These are phyloP conservation scores for Epizoanthus stellaris DNA, from an alignment of 92 coral and sea anemone genomes.

Conservation along the genomic window DNA sequence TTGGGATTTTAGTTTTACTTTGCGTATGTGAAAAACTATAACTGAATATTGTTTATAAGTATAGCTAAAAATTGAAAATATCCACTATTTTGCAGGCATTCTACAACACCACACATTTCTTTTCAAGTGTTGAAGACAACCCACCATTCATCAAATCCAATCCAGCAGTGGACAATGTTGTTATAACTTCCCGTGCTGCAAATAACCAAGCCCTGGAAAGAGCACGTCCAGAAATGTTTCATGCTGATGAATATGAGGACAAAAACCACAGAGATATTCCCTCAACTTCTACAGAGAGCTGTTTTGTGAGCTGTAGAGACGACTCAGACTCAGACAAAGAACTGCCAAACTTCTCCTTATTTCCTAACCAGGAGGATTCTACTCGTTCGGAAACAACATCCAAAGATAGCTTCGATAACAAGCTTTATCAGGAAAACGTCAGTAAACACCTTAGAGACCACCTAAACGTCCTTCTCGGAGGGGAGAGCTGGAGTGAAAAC, in stretches of 20 bases:
- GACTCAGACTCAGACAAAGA: conserved; percentile 23
- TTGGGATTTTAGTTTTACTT: too few relatives aligned
- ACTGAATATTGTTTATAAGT: too few relatives aligned
- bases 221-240: neutral
- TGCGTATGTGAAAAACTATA: too few relatives aligned
- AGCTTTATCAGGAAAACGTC: conserved; percentile 32
- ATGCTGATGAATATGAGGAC: neutral
- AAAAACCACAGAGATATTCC: neutral
- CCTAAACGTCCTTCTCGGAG: conserved; percentile 22
- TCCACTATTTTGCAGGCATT: conserved; percentile 39
- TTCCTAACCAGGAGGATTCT: conserved; percentile 1
- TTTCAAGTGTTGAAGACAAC: conserved; percentile 23
- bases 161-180: neutral
- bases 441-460: conserved; percentile 28
- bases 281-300: neutral
- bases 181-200: neutral
- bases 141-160: neutral
- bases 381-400: neutral
- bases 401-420: conserved; percentile 1
- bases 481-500: neutral
- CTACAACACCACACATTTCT: conserved; percentile 43
- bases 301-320: neutral
- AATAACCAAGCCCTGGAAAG: neutral
- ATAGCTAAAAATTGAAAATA: too few relatives aligned
- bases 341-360: conserved; percentile 32